Conservation (phyloP, 2,888 invertebrate species). For the Biston betularia region DNA sequence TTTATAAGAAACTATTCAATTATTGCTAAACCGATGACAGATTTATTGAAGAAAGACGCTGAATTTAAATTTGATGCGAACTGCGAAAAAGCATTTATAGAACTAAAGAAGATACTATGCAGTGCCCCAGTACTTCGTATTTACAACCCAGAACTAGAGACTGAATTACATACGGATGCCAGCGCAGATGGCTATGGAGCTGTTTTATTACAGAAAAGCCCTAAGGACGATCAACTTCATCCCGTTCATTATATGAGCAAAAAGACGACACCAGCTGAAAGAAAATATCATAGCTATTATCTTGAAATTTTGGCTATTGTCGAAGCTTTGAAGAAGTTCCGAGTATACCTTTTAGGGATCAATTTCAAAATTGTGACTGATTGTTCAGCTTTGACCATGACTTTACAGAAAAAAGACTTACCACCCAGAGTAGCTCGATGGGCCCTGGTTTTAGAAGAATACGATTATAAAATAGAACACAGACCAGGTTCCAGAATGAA, state of each 20-base stretch:
- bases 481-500: neutral
- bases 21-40: neutral
- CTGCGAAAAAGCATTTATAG: neutral
- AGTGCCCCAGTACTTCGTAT: neutral
- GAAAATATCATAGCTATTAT: neutral
- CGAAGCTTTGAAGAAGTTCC: neutral
- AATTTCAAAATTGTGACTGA: slow-evolving; percentile 1
- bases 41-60: neutral
- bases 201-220: neutral
- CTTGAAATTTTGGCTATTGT: neutral
- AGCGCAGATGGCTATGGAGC: slow-evolving; percentile 3
- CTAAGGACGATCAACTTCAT: neutral
- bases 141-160: neutral
- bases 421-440: slow-evolving; percentile 6
- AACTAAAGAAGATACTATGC: neutral
- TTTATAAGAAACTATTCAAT: neutral
- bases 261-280: neutral
- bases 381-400: neutral
- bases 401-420: slow-evolving; percentile 2
- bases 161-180: neutral
- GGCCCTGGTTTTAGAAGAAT: slow-evolving; percentile 3
- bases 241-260: slow-evolving; percentile 1
- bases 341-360: neutral
- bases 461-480: neutral
- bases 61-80: neutral